Base-by-base conservation (phyloP, 2,113 vertebrate genomes). In the Anser brachyrhynchus region DNA sequence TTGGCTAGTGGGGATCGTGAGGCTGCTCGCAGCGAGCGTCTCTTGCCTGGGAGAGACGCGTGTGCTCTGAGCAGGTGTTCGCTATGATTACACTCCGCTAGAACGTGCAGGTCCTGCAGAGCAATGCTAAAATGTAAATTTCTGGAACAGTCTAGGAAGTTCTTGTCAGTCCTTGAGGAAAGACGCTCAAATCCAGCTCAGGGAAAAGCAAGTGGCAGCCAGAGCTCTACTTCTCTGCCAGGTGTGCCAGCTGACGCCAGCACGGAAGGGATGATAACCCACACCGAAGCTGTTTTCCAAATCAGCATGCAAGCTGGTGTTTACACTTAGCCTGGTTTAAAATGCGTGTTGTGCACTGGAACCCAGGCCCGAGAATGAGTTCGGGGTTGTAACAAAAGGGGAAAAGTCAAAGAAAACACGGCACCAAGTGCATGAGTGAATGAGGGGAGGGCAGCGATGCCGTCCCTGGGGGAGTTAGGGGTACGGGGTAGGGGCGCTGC, bases 321-420 rank as follows among this genome's bases (percentile, higher is more conserved):
- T 85, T 54, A 16, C 41, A 19, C 25, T 31, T 52, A n/a, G 6
- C 46, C 26, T 49, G 1, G 20, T 54, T 54, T 75, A 12, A 18
- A 52, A 57, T 1, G 3, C 0, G 6, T 28, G 2, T 6, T 0
- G 2, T 23, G 9, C 3, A 0, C 39, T 5, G 13, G 57, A n/a
- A 37, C 10, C 44, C 26, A 10, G 51, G 35, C 13, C 66, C 7
- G 13, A 49, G 54, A 33, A 0, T 7, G 41, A 52, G 43, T 15
- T 41, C 11, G 10, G 33, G 16, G 21, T 10, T 8, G 6, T 22
- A 1, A 44, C 2, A 2, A 51, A 5, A 22, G 13, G 66, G 58
- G 39, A 39, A 29, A 17, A 61, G 52, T 64, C 18, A 5, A 62
- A 61, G 26, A 6, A 22, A 22, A 19, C 2, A 6, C 5, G 2